A percentile compares a stretch with the other conserved stretches of the same genome.
phyloP scores from a whole-genome alignment of 2,797 vertebrate species.

The Protonibea diacanthus region DNA sequence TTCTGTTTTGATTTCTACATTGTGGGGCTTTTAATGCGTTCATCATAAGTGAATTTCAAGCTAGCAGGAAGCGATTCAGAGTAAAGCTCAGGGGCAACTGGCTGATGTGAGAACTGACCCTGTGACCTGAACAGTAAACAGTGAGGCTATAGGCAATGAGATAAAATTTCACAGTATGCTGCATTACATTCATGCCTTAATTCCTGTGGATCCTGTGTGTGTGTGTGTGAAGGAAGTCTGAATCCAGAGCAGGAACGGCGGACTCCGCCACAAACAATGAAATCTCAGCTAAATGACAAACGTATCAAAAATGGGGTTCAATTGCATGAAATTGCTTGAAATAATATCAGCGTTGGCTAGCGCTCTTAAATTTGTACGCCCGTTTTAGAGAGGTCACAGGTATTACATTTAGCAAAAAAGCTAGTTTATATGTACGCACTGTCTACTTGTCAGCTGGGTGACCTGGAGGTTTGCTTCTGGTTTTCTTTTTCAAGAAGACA shows the following conservation, averaged over 20 bases:
- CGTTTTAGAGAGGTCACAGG: slow-evolving; percentile 29
- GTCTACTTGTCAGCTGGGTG: slow-evolving; percentile 28
- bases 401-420: slow-evolving; percentile 34
- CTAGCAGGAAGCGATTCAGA: background rate
- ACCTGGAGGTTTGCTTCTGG: slow-evolving; percentile 51
- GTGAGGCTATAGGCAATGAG: background rate
- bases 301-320: background rate
- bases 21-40: background rate
- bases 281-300: background rate
- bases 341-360: slow-evolving; percentile 4
- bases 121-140: background rate
- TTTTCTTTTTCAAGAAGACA: slow-evolving; percentile 53
- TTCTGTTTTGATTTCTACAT: background rate
- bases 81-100: background rate
- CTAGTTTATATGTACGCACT: slow-evolving; percentile 9
- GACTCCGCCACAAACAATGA: background rate
- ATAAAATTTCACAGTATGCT: background rate
- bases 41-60: background rate
- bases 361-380: slow-evolving; percentile 1
- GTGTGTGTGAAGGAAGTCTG: too few species aligned
- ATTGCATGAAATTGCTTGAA: background rate
- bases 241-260: too few species aligned
- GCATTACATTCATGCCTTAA: background rate
- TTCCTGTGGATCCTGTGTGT: background rate
- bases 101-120: background rate